Conservation (phyloP, 2,797 vertebrate species). For the Oreochromis grahami region DNA sequence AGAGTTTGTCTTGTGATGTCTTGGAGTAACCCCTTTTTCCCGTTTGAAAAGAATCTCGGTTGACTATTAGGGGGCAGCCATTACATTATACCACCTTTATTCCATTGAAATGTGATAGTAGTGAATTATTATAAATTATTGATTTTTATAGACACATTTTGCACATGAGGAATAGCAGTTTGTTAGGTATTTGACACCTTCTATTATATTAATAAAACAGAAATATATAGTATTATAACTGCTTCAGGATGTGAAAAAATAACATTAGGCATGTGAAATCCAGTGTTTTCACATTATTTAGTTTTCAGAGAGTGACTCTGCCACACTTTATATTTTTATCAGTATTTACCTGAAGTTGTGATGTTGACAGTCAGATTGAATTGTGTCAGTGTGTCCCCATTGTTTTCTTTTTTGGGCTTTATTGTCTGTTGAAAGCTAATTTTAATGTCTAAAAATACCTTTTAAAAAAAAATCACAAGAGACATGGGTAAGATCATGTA, state of each 20-base stretch:
- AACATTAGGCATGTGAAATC: neutral
- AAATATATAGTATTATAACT: neutral
- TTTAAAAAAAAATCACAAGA: neutral
- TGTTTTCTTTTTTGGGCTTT: neutral
- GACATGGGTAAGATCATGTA: neutral
- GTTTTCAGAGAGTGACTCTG: neutral
- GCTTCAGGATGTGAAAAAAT: neutral
- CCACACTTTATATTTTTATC: neutral
- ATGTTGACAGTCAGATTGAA: neutral
- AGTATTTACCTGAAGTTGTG: neutral
- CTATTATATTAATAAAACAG: neutral
- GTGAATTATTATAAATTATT: neutral
- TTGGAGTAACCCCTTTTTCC: too few relatives aligned
- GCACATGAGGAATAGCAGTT: neutral
- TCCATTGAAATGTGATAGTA: neutral
- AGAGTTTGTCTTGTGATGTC: neutral
- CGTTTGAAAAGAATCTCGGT: neutral
- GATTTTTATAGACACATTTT: neutral
- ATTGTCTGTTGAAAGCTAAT: neutral
- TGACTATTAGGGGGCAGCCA: neutral
- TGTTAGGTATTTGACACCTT: neutral
- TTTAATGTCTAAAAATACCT: neutral
- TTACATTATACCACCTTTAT: neutral
- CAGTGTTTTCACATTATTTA: neutral
- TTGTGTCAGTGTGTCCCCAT: neutral